A percentile compares a stretch with the other conserved stretches of the same genome.
Conservation (phyloP, 2,113 vertebrate genomes). For the Hypomesus transpacificus region DNA sequence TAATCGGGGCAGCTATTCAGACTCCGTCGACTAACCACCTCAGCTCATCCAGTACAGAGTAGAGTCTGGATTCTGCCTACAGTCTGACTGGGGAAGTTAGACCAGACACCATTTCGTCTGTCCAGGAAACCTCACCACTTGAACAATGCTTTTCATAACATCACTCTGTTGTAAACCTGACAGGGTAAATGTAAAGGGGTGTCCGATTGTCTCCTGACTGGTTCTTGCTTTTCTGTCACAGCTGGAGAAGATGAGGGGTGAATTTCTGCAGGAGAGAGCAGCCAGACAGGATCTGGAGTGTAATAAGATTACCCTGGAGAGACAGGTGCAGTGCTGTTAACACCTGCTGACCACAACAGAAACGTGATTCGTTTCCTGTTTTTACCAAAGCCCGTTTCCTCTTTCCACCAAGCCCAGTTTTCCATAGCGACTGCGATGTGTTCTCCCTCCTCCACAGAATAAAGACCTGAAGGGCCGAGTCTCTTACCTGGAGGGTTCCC, state of each 20-base stretch:
- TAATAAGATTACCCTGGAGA: constrained; percentile 83
- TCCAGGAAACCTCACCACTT: constrained; percentile 26
- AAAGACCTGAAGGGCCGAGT: constrained; percentile 82
- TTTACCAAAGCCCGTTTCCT: neutral
- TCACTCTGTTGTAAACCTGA: constrained; percentile 56
- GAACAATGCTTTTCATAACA: constrained; percentile 10
- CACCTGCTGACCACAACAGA: neutral
- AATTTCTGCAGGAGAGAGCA: constrained; percentile 80
- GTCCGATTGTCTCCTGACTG: too few species aligned
- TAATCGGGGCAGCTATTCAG: constrained; percentile 52
- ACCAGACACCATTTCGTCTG: constrained; percentile 52
- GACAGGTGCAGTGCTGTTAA: constrained; percentile 68
- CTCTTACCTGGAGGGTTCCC: constrained; percentile 78
- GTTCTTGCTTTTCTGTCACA: constrained; percentile 40
- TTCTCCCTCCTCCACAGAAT: constrained; percentile 63
- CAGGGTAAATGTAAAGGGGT: constrained; percentile 45
- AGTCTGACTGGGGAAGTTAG: constrained; percentile 21
- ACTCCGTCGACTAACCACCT: constrained; percentile 29
- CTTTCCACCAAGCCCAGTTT: neutral
- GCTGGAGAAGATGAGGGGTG: constrained; percentile 80
- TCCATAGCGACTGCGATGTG: too few species aligned
- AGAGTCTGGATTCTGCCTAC: constrained; percentile 14
- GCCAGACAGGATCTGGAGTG: constrained; percentile 81
- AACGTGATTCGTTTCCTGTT: neutral
- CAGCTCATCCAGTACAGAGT: constrained; percentile 51